Percentiles rank a stretch among this genome's conserved stretches.
Evolutionary conservation across 2,888 invertebrate species (phyloP).

Genomic region (Amphiduros pacificus): DNA sequence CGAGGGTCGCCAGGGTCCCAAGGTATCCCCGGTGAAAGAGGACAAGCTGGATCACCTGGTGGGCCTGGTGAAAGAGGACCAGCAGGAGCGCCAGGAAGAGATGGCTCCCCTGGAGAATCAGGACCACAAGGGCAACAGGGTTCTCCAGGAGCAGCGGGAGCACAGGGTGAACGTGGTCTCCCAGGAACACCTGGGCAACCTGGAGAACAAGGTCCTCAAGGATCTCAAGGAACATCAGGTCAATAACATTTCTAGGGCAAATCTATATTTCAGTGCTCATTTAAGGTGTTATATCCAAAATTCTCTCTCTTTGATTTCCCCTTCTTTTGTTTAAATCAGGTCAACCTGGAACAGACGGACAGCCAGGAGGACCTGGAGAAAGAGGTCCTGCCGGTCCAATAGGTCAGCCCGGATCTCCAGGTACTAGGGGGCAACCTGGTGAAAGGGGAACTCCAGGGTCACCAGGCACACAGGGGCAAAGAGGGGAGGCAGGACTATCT

Average conservation of each 20-base stretch:
- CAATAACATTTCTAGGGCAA: too few relatives aligned
- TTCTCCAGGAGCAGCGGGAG: slow-evolving; percentile 21
- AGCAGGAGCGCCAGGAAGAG: slow-evolving; percentile 15
- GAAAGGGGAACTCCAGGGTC: slow-evolving; percentile 16
- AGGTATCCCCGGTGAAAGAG: slow-evolving; percentile 16
- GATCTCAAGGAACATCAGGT: too few relatives aligned
- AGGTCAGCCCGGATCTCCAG: not conserved
- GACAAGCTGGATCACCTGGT: slow-evolving; percentile 18
- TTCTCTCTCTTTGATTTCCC: too few relatives aligned
- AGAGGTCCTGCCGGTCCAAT: slow-evolving; percentile 24
- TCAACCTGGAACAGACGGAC: slow-evolving; percentile 16
- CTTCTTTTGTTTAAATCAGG: too few relatives aligned
- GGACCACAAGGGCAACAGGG: slow-evolving; percentile 13
- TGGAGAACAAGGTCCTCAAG: slow-evolving; percentile 18
- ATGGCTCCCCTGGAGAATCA: slow-evolving; percentile 17
- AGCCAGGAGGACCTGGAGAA: slow-evolving; percentile 11
- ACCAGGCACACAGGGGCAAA: slow-evolving; percentile 30
- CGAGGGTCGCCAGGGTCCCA: slow-evolving; percentile 9
- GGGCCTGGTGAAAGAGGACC: slow-evolving; percentile 11
- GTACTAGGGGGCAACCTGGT: slow-evolving; percentile 10
- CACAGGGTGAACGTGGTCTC: slow-evolving; percentile 16
- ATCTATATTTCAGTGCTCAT: too few relatives aligned
- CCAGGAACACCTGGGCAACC: slow-evolving; percentile 19
- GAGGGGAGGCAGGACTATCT: slow-evolving; percentile 17
- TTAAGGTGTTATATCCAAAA: too few relatives aligned